These are phyloP conservation scores for Lepeophtheirus nordmannii DNA, from an alignment of 2,888 invertebrate species.

Conservation along the genomic window DNA sequence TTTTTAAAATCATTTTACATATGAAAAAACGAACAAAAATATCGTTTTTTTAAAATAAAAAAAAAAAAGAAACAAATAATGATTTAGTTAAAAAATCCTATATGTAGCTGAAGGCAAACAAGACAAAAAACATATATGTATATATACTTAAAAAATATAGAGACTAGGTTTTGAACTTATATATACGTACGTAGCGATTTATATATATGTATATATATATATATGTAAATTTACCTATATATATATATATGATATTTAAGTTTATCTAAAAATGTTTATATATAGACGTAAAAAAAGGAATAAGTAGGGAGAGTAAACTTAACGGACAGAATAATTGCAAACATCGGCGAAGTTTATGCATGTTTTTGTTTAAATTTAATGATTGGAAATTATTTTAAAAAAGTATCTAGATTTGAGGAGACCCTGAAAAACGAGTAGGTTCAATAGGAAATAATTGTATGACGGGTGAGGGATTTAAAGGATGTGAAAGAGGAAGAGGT, in stretches of 20 bases:
- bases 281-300: background rate
- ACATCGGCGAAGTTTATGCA: background rate
- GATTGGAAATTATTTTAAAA: background rate
- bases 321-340: slow-evolving; percentile 2
- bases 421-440: background rate
- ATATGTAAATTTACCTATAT: background rate
- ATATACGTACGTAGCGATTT: background rate
- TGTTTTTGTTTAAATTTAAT: background rate
- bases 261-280: background rate
- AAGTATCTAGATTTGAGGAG: background rate
- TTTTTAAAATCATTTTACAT: background rate
- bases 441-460: background rate
- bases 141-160: background rate
- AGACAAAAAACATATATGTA: too few relatives aligned
- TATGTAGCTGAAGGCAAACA: too few relatives aligned
- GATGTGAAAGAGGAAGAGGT: background rate
- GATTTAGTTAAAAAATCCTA: too few relatives aligned
- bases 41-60: too few relatives aligned
- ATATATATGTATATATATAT: background rate
- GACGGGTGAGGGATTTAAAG: background rate
- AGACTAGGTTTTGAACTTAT: slow-evolving; percentile 5
- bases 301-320: too few relatives aligned
- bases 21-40: too few relatives aligned
- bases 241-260: background rate
- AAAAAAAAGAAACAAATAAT: too few relatives aligned